Percentiles rank a stretch among this genome's conserved stretches.
Evolutionary conservation across 2,888 invertebrate species (phyloP).

Genomic region (Syrista parreyssii): DNA sequence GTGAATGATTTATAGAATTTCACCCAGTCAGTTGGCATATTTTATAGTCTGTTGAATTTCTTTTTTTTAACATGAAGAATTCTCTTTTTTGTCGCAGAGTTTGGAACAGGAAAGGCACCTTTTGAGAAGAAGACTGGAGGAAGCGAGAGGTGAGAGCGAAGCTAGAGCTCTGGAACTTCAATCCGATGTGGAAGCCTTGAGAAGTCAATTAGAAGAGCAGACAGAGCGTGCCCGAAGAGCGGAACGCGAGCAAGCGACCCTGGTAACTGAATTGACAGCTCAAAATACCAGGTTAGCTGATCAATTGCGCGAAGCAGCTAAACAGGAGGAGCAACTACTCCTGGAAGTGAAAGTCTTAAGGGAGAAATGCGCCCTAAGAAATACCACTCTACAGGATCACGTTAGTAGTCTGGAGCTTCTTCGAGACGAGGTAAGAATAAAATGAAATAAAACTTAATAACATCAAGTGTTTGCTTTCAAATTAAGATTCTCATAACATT

Average conservation of each 20-base stretch:
- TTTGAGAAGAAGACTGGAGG: conserved; percentile 84
- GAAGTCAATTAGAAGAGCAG: conserved; percentile 76
- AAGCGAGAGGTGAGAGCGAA: conserved; percentile 90
- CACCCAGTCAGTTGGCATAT: background rate
- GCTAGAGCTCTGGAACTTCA: conserved; percentile 88
- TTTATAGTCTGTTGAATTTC: background rate
- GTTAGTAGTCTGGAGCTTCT: conserved; percentile 89
- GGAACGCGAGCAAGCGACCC: conserved; percentile 83
- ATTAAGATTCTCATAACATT: background rate
- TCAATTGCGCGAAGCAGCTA: conserved; percentile 86
- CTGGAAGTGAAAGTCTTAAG: conserved; percentile 84
- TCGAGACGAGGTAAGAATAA: conserved; percentile 77
- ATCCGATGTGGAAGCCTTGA: conserved; percentile 85
- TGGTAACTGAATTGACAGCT: conserved; percentile 86
- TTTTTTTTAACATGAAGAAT: background rate
- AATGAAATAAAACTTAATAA: background rate
- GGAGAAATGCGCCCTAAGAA: conserved; percentile 86
- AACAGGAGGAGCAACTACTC: conserved; percentile 82
- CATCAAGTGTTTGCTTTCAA: background rate
- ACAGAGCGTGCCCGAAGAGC: conserved; percentile 67
- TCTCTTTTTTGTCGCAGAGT: conserved; percentile 71
- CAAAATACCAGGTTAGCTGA: conserved; percentile 89
- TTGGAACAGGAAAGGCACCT: conserved; percentile 94
- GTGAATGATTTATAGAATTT: background rate
- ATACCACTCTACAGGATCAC: conserved; percentile 86